Conservation (phyloP, 1,140 invertebrate species). For the Bombus soroeensis region DNA sequence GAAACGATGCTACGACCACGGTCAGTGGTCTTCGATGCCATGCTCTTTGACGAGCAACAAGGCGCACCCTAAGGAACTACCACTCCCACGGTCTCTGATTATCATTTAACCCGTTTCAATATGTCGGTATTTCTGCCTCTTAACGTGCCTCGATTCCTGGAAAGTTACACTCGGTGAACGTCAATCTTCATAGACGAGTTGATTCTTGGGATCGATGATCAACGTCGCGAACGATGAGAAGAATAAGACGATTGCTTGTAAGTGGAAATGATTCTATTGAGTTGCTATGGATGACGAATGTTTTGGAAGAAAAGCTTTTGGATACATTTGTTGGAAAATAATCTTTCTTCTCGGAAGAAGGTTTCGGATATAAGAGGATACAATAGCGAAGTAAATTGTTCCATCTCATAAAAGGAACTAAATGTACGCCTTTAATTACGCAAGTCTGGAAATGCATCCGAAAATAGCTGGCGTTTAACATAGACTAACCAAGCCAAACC, state of each 20-base stretch:
- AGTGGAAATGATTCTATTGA: neutral
- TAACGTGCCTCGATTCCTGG: neutral
- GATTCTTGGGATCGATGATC: conserved; percentile 15
- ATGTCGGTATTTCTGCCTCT: conserved; percentile 3
- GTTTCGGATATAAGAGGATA: neutral
- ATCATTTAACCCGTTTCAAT: conserved; percentile 34
- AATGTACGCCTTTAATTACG: neutral
- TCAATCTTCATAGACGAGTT: conserved; percentile 9
- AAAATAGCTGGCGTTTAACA: neutral
- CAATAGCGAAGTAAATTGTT: neutral
- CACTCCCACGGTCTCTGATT: conserved; percentile 36
- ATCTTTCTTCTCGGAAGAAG: too few relatives aligned
- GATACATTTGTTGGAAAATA: too few relatives aligned
- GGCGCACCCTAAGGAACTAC: conserved; percentile 31
- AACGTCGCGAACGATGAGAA: neutral
- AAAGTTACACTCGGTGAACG: conserved; percentile 17
- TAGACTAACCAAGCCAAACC: neutral
- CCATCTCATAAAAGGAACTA: neutral
- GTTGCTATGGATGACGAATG: too few relatives aligned
- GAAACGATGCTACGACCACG: conserved; percentile 33
- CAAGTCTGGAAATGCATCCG: neutral
- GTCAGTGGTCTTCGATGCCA: conserved; percentile 29
- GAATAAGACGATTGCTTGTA: neutral
- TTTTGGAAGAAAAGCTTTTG: neutral
- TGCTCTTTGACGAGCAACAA: conserved; percentile 33